Evolutionary conservation across 2,888 invertebrate genomes (phyloP), one percentile per base, ranked within the genome.

Genomic region (Pachydiplax longipennis): DNA sequence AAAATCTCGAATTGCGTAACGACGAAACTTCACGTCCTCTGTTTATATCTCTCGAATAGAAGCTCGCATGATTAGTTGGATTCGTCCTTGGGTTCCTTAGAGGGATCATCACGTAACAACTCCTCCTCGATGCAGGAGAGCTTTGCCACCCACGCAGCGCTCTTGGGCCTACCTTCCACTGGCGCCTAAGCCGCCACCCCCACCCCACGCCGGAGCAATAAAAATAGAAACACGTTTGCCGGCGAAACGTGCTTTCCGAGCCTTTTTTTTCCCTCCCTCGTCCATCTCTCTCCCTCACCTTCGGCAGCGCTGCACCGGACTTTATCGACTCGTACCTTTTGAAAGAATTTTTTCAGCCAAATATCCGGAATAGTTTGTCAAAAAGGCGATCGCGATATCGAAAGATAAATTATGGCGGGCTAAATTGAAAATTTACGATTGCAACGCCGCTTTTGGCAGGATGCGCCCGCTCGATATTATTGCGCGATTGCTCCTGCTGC

Each of bases 191-290:
- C 4, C 58, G 3, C 83, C 58, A 35, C 83, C 15, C 35, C 83
- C 31, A 15, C 82, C 22, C 82, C 35, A 22, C 83, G 83, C 37
- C 87, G 37, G 61, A 31, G 65, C 87, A 87, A 87, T 87, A 87
- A 87, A 87, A 87, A 87, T 87, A 87, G 87, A 87, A 87, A 87
- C 87, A 87, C 87, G 87, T 65, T 87, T 87, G 87, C 87, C 37
- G 58, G 61, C 87, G 87, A 87, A 87, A 40, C 87, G 87, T 87
- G 87, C 87, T 61, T 65, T 87, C 61, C 58, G 37, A 61, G 22
- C n/a, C 61, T 37, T 87, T 25, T n/a, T n/a, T 65, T 37, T 22
- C 35, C 83, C 58, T 25, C 37, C 83, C 37, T 65, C 37, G 5
- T 13, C 1, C 83, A 40, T n/a, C 81, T 25, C 65, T 73, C 73